Percentiles rank a stretch among this genome's conserved stretches.
Conservation (phyloP, 2,113 vertebrate species). For the Sander vitreus region DNA sequence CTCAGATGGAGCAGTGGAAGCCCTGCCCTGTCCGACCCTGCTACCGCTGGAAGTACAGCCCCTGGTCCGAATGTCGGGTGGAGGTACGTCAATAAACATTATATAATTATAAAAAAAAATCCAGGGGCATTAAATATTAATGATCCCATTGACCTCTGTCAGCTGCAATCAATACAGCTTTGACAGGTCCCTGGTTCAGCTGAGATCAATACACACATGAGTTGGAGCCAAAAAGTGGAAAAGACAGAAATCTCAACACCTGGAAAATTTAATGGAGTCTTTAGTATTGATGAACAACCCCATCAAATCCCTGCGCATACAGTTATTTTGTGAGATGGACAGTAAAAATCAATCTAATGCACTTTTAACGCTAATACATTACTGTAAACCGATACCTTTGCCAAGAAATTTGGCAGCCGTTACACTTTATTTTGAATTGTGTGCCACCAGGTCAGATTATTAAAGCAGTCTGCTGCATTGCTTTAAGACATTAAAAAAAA, state of each 20-base stretch:
- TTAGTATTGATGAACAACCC: constrained; percentile 65
- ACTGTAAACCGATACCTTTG: constrained; percentile 14
- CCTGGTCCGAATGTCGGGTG: constrained; percentile 94
- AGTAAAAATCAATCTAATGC: constrained; percentile 61
- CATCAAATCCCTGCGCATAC: constrained; percentile 38
- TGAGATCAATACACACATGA: constrained; percentile 42
- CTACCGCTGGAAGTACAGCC: constrained; percentile 93
- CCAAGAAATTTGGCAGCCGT: constrained; percentile 36
- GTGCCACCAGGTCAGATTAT: constrained; percentile 29
- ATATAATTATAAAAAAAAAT: background rate
- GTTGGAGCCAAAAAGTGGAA: constrained; percentile 33
- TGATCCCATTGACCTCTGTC: constrained; percentile 33
- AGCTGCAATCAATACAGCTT: constrained; percentile 29
- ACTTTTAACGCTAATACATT: constrained; percentile 58
- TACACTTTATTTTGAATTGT: constrained; percentile 8
- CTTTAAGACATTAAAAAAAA: constrained; percentile 24
- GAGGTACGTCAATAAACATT: constrained; percentile 84
- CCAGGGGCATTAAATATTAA: constrained; percentile 26
- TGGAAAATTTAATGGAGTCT: constrained; percentile 49
- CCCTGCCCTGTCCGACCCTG: constrained; percentile 96
- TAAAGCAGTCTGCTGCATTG: constrained; percentile 9
- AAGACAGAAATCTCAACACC: constrained; percentile 28
- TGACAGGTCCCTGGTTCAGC: constrained; percentile 7
- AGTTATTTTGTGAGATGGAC: constrained; percentile 45
- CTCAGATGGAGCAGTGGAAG: constrained; percentile 94